These are phyloP conservation scores for Pseudobourletiella spinata DNA, from an alignment of 1,140 invertebrate genomes.

Conservation along the genomic window DNA sequence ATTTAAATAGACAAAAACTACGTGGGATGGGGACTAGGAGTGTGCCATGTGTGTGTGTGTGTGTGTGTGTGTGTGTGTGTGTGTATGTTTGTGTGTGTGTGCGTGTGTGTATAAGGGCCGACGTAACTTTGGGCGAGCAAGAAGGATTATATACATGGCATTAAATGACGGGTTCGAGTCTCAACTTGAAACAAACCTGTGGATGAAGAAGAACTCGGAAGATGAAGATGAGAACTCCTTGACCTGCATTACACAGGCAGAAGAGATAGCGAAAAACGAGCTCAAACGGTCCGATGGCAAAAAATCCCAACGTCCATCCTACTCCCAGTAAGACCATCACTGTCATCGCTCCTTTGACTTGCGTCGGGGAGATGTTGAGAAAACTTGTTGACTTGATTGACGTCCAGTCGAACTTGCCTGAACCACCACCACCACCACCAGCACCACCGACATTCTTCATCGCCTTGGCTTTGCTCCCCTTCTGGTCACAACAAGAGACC, in stretches of 20 bases:
- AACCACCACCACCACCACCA: neutral
- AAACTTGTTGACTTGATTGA: slow-evolving; percentile 7
- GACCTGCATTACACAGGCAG: slow-evolving; percentile 21
- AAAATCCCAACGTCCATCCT: slow-evolving; percentile 48
- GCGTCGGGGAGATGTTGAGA: slow-evolving; percentile 32
- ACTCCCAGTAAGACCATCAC: slow-evolving; percentile 49
- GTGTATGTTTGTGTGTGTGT: no score
- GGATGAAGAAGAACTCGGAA: slow-evolving; percentile 21
- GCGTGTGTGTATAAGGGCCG: no score
- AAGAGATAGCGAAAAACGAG: slow-evolving; percentile 46
- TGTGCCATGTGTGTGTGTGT: no score
- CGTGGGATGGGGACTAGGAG: no score
- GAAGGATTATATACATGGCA: neutral
- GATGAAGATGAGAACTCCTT: slow-evolving; percentile 30
- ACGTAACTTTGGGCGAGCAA: no score
- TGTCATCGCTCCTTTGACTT: slow-evolving; percentile 48
- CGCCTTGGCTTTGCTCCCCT: neutral
- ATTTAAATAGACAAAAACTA: no score
- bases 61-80: no score
- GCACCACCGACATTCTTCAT: no score
- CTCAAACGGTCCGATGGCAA: slow-evolving; percentile 44
- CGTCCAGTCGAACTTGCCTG: slow-evolving; percentile 2
- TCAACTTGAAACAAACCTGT: neutral
- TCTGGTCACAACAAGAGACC: neutral
- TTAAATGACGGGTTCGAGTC: neutral